Conservation (phyloP, 2,797 vertebrate species). For the Huso huso region DNA sequence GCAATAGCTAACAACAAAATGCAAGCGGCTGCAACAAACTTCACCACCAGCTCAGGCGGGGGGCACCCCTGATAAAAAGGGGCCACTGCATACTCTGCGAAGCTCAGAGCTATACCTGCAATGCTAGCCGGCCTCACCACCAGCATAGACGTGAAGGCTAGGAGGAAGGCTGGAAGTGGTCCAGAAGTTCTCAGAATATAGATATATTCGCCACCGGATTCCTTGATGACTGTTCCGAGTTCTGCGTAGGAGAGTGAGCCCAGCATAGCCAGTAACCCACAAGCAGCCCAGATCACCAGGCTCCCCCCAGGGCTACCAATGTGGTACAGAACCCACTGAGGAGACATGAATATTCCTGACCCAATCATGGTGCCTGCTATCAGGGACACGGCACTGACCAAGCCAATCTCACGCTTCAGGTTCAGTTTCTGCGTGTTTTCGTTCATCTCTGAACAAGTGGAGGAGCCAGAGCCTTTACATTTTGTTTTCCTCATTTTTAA, state of each 20-base stretch:
- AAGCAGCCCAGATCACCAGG: slow-evolving; percentile 68
- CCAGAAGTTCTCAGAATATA: slow-evolving; percentile 75
- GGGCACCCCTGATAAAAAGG: slow-evolving; percentile 68
- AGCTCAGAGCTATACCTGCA: slow-evolving; percentile 66
- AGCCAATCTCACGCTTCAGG: slow-evolving; percentile 66
- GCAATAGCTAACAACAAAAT: slow-evolving; percentile 58
- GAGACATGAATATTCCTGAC: slow-evolving; percentile 84
- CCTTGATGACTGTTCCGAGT: slow-evolving; percentile 71
- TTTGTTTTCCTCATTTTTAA: not conserved
- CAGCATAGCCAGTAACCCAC: slow-evolving; percentile 62
- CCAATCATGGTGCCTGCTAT: slow-evolving; percentile 77
- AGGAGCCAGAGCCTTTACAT: not conserved
- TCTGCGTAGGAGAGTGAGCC: slow-evolving; percentile 75
- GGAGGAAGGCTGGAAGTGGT: slow-evolving; percentile 68
- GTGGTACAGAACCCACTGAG: slow-evolving; percentile 63
- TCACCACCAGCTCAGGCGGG: slow-evolving; percentile 45
- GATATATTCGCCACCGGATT: slow-evolving; percentile 80
- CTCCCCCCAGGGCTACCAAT: slow-evolving; percentile 75
- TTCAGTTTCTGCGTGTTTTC: slow-evolving; percentile 40
- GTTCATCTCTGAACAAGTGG: slow-evolving; percentile 16
- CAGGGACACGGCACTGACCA: slow-evolving; percentile 69
- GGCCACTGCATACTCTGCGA: slow-evolving; percentile 62
- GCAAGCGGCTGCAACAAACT: slow-evolving; percentile 60
- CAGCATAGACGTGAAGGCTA: slow-evolving; percentile 64
- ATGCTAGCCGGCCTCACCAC: slow-evolving; percentile 66